These are phyloP conservation scores for Drosophila nr. perissopoda DNA, from an alignment of 2,888 invertebrate genomes.

Conservation along the genomic window DNA sequence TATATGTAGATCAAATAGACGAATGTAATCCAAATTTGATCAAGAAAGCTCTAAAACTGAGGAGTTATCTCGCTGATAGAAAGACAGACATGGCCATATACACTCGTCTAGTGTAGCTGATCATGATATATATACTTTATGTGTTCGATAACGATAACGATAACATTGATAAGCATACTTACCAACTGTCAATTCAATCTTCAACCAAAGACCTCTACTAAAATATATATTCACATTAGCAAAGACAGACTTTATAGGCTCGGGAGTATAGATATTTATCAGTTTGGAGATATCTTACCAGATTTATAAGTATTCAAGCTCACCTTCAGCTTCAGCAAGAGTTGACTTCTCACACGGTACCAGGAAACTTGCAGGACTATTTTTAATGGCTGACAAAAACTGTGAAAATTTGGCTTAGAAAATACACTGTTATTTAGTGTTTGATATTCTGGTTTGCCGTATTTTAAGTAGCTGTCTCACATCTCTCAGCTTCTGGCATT, in stretches of 20 bases:
- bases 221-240: not conserved
- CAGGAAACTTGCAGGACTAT: not conserved
- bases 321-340: not conserved
- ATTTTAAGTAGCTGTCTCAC: not conserved
- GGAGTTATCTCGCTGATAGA: no score
- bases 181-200: not conserved
- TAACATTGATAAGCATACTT: no score
- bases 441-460: rapidly evolving
- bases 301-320: not conserved
- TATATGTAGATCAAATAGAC: not conserved
- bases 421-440: not conserved
- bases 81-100: not conserved
- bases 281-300: not conserved
- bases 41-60: not conserved
- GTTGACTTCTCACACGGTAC: not conserved
- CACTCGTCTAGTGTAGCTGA: not conserved
- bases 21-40: not conserved
- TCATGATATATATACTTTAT: not conserved
- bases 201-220: not conserved
- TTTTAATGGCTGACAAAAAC: not conserved
- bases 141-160: no score
- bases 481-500: not conserved
- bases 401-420: not conserved
- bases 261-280: rapidly evolving
- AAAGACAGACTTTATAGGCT: not conserved